Percentiles rank a stretch among this genome's conserved stretches.
Conservation (phyloP, 2,113 vertebrate genomes). For the Sebastes schlegelii region DNA sequence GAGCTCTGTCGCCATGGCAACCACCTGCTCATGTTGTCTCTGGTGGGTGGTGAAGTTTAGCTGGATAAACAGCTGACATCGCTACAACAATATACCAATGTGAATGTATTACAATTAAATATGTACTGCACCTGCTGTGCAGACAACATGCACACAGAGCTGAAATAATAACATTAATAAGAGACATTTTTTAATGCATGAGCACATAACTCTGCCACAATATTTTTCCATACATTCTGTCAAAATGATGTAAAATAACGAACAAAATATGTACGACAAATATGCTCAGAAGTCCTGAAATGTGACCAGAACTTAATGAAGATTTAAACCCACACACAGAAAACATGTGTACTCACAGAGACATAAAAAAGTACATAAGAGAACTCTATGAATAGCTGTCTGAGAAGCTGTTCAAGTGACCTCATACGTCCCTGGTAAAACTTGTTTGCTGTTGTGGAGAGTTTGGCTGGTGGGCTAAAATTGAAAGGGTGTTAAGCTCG, state of each 20-base stretch:
- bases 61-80: conserved; percentile 60
- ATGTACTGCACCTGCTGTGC: conserved; percentile 33
- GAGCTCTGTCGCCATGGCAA: conserved; percentile 63
- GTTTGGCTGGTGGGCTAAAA: conserved; percentile 4
- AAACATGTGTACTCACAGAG: conserved; percentile 10
- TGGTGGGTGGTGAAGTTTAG: conserved; percentile 45
- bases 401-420: conserved; percentile 8
- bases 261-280: not conserved
- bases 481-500: not conserved
- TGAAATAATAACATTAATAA: not conserved
- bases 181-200: conserved; percentile 21
- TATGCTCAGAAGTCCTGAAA: not conserved
- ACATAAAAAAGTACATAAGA: not conserved
- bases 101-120: conserved; percentile 22
- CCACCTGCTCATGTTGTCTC: conserved; percentile 66
- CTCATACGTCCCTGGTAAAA: conserved; percentile 10
- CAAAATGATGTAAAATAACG: not conserved
- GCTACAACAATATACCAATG: conserved; percentile 37
- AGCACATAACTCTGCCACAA: not conserved
- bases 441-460: not conserved
- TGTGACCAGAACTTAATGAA: not conserved
- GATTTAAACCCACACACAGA: not conserved
- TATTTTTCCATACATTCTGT: not conserved
- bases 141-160: not conserved
- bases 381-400: not conserved